Evolutionary conservation across 2,113 vertebrate genomes (phyloP).

Genomic region (Mionectes macconnelli): DNA sequence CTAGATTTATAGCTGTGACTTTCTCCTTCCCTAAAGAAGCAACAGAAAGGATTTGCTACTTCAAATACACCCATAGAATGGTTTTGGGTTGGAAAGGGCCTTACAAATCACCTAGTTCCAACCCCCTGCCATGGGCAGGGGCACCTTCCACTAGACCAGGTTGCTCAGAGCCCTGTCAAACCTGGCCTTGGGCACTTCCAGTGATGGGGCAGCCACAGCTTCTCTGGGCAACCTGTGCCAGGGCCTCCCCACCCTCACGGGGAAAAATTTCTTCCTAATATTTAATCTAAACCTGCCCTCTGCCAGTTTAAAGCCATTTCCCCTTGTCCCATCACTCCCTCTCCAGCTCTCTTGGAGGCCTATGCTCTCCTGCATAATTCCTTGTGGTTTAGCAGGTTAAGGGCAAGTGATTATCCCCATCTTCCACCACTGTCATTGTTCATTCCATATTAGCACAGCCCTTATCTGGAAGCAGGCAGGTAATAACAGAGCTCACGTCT

Average conservation of each 20-base stretch:
- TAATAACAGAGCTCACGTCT: not conserved
- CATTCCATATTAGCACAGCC: not conserved
- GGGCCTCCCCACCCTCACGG: not conserved
- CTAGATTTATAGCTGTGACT: not conserved
- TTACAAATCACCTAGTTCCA: not conserved
- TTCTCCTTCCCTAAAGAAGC: not conserved
- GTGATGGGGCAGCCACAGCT: not conserved
- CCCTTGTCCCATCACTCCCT: not conserved
- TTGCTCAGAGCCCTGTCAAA: not conserved
- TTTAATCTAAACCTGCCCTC: not conserved
- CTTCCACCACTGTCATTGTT: not conserved
- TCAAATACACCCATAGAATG: not conserved
- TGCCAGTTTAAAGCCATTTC: not conserved
- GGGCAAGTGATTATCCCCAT: not conserved
- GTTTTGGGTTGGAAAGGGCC: not conserved
- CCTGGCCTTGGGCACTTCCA: not conserved
- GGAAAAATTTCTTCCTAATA: not conserved
- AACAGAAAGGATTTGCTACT: not conserved
- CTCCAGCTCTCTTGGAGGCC: not conserved
- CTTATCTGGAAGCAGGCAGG: not conserved
- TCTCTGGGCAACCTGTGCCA: not conserved
- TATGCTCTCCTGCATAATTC: not conserved
- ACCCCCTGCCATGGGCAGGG: not conserved
- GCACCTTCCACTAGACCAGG: not conserved
- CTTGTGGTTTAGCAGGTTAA: not conserved